These are phyloP conservation scores for Daubentonia madagascariensis DNA, from an alignment of 2,113 vertebrate genomes.

Conservation along the genomic window DNA sequence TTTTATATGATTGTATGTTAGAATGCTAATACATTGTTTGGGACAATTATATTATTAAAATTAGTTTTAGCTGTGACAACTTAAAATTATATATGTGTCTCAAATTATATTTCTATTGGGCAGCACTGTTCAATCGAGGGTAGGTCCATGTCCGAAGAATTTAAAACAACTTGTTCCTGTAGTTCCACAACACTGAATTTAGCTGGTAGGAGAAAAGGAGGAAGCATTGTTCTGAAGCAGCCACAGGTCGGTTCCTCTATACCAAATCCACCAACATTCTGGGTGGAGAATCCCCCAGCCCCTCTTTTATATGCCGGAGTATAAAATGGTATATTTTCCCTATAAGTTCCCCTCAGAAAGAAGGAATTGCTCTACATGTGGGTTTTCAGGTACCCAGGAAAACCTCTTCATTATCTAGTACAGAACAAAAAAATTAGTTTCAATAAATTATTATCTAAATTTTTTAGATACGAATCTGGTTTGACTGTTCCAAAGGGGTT, in stretches of 20 bases:
- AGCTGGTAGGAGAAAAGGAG: no score
- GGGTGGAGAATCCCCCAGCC: not conserved
- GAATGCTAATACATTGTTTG: not conserved
- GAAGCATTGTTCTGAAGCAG: not conserved
- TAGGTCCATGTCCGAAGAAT: not conserved
- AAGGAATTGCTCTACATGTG: not conserved
- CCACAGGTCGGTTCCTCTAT: not conserved
- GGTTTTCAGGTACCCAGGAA: not conserved
- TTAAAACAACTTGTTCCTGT: no score
- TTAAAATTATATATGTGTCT: fast-evolving
- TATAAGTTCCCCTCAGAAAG: not conserved
- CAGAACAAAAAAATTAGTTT: not conserved
- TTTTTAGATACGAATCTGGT: no score
- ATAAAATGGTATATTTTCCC: not conserved
- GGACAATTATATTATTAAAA: not conserved
- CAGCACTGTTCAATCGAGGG: fast-evolving
- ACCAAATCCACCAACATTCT: not conserved
- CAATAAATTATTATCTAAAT: no score
- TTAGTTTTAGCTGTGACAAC: not conserved
- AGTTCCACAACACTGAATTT: fast-evolving
- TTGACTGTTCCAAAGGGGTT: not conserved
- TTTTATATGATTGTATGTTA: not conserved
- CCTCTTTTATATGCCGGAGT: not conserved
- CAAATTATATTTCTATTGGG: fast-evolving
- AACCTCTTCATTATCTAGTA: not conserved